Evolutionary conservation across 2,797 vertebrate species (phyloP).

Genomic region (Helostoma temminkii): DNA sequence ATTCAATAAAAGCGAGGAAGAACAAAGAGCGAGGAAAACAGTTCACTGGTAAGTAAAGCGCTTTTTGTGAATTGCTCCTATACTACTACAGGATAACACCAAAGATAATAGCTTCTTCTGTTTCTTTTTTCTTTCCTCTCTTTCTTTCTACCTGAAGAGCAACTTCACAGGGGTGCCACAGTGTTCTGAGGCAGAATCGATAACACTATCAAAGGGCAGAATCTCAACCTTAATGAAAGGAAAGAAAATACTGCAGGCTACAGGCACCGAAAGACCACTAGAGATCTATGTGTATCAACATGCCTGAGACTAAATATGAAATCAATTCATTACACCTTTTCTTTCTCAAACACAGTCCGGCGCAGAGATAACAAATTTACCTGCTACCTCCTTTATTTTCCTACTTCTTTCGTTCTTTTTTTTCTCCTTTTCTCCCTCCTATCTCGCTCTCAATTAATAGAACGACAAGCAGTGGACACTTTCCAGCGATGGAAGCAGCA

Average conservation of each 20-base stretch:
- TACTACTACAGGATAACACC: conserved; percentile 69
- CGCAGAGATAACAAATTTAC: conserved; percentile 69
- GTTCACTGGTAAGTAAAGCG: conserved; percentile 68
- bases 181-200: conserved; percentile 77
- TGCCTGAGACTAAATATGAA: conserved; percentile 76
- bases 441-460: conserved; percentile 65
- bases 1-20: conserved; percentile 72
- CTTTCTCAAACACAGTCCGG: conserved; percentile 67
- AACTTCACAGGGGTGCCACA: conserved; percentile 75
- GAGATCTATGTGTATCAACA: conserved; percentile 73
- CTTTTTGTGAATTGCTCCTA: conserved; percentile 70
- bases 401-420: conserved; percentile 36
- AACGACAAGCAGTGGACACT: conserved; percentile 72
- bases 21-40: conserved; percentile 73
- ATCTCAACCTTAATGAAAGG: conserved; percentile 81
- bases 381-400: conserved; percentile 57
- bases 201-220: conserved; percentile 81
- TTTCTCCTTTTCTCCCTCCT: conserved; percentile 1
- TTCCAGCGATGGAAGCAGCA: conserved; percentile 72
- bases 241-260: conserved; percentile 79
- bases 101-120: conserved; percentile 75
- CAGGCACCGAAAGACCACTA: conserved; percentile 71
- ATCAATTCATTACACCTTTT: conserved; percentile 81
- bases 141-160: conserved; percentile 69
- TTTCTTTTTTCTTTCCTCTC: conserved; percentile 25